Evolutionary conservation across 2,888 invertebrate genomes (phyloP).

Genomic region (Eulithis prunata): DNA sequence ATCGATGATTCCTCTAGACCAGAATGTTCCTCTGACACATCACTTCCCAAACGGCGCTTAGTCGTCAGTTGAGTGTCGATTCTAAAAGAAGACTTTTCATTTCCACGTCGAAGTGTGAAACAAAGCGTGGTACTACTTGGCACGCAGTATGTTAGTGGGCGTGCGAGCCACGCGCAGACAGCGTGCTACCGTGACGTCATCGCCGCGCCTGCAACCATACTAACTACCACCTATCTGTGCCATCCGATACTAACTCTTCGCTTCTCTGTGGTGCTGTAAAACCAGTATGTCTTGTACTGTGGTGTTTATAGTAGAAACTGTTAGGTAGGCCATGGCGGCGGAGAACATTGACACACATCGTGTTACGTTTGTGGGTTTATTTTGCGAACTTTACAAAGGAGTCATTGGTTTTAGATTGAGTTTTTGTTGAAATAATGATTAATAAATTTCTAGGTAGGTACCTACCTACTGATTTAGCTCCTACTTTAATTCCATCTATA

Average conservation of each 20-base stretch:
- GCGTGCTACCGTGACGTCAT: slow-evolving; percentile 53
- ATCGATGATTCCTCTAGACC: no score
- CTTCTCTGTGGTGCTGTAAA: slow-evolving; percentile 13
- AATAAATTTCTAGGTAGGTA: neutral
- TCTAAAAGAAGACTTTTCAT: slow-evolving; percentile 1
- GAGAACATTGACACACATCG: slow-evolving; percentile 46
- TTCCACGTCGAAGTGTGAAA: slow-evolving; percentile 13
- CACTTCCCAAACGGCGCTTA: no score
- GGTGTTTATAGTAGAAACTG: slow-evolving; percentile 29
- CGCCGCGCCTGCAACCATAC: slow-evolving; percentile 46
- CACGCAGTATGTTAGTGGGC: slow-evolving; percentile 35
- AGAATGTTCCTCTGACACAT: no score
- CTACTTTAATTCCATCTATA: no score
- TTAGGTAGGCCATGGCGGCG: slow-evolving; percentile 6
- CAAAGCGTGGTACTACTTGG: slow-evolving; percentile 33
- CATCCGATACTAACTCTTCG: slow-evolving; percentile 1
- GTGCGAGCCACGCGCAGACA: slow-evolving; percentile 49
- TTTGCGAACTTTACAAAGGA: neutral
- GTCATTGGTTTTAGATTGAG: neutral
- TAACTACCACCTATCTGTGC: slow-evolving; percentile 1
- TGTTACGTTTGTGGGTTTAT: slow-evolving; percentile 1
- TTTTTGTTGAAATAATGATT: neutral
- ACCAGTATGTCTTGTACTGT: slow-evolving; percentile 28
- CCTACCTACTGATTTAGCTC: no score
- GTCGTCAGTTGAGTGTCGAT: neutral